Base-by-base conservation (phyloP, 2,113 vertebrate genomes). In the Archilochus colubris region DNA sequence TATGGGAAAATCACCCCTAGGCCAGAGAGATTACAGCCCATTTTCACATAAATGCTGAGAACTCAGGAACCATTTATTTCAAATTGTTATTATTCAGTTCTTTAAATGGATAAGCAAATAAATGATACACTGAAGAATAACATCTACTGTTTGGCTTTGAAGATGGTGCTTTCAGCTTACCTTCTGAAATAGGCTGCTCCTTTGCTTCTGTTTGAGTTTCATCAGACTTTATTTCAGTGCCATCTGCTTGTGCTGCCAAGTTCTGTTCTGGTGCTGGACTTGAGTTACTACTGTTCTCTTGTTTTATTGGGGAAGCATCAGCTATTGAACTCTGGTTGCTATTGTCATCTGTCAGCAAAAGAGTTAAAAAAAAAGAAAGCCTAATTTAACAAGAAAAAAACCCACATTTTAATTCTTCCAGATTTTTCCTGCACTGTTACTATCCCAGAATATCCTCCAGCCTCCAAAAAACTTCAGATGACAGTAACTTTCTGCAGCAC, bases 251-350 rank as follows among this genome's bases (percentile, higher is more conserved):
- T 70, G 96, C 95, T 10, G 96, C 89, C 12, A 97, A 83, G 91
- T 83, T 97, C 95, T 98, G 97, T 86, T 99, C 99, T 0, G 99
- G 99, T 14, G 98, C 97, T 7, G 99, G 99, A 94, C 99, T 99
- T 27, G 98, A 98, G 96, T 98, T 99, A 91, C 98, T 99, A 90
- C 99, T 99, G 97, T 99, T 99, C 50, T 99, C 99, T 97, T 99
- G 99, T 54, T 99, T 99, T 91, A 99, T 98, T 22, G 99, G 99
- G 30, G 99, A 99, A 36, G 99, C 99, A 81, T 99, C 99, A 6
- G 99, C 99, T 91, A 99, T 99, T 86, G 99, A 99, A 95, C 99
- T 99, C 98, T 99, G 99, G 98, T 99, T 99, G 98, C 99, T 99
- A 94, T 99, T 99, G 83, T 99, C 99, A 83, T 99, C 99, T 99